Evolutionary conservation across 2,113 vertebrate genomes (phyloP).

Genomic region (Aptenodytes forsteri): DNA sequence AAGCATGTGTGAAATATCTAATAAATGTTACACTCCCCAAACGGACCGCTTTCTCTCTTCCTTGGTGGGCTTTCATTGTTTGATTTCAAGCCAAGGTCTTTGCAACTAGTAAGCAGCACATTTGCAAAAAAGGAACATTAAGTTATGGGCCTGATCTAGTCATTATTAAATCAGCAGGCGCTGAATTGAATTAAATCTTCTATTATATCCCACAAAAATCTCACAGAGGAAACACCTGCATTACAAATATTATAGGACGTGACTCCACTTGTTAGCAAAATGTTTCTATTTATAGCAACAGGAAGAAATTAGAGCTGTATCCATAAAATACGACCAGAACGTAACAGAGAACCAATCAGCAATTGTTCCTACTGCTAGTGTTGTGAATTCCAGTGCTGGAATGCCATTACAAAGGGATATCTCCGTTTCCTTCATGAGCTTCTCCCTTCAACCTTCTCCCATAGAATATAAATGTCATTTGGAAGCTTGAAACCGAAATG

Average conservation of each 20-base stretch:
- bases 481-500: constrained; percentile 24
- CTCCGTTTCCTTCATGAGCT: background rate
- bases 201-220: background rate
- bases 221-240: background rate
- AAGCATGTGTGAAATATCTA: background rate
- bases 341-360: background rate
- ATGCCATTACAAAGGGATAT: background rate
- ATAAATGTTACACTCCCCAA: background rate
- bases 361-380: background rate
- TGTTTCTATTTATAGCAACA: background rate
- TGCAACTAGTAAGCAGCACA: background rate
- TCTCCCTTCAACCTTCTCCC: background rate
- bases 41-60: background rate
- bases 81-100: background rate
- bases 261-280: background rate
- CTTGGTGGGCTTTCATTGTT: background rate
- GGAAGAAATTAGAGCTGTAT: background rate
- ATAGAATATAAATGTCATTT: background rate
- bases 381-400: background rate
- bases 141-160: background rate
- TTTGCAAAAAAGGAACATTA: background rate
- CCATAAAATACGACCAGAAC: background rate
- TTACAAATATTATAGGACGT: background rate
- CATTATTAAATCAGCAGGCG: background rate
- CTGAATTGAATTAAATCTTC: background rate